These are phyloP conservation scores for Hypomesus transpacificus DNA, from an alignment of 2,113 vertebrate genomes.

Conservation along the genomic window DNA sequence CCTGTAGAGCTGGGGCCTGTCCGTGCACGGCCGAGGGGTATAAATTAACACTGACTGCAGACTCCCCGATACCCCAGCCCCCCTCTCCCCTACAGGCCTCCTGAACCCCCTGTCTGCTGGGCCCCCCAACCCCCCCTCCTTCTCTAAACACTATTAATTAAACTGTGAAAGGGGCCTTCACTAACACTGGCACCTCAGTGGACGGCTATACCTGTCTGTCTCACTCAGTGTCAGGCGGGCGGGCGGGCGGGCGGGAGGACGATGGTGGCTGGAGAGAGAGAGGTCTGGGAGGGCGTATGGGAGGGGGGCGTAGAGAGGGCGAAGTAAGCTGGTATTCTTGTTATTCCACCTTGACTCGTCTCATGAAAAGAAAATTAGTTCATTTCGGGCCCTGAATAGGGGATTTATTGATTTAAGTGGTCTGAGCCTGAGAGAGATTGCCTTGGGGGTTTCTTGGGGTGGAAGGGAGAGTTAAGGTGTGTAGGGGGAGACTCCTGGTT, in stretches of 20 bases:
- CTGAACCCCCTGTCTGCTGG: conserved; percentile 57
- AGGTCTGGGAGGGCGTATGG: conserved; percentile 29
- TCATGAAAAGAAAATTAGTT: conserved; percentile 66
- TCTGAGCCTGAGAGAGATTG: conserved; percentile 54
- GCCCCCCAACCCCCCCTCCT: conserved; percentile 43
- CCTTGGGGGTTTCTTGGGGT: conserved; percentile 40
- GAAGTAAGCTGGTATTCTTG: conserved; percentile 15
- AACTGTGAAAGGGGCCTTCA: conserved; percentile 77
- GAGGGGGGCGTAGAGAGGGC: conserved; percentile 35
- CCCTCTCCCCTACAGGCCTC: conserved; percentile 31
- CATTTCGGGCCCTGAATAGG: conserved; percentile 57
- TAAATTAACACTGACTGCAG: conserved; percentile 69
- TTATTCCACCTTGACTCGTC: conserved; percentile 57
- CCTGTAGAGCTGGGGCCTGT: conserved; percentile 63
- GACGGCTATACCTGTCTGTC: conserved; percentile 68
- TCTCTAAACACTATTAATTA: conserved; percentile 76
- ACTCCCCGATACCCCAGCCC: background rate
- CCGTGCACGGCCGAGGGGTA: conserved; percentile 61
- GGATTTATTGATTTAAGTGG: conserved; percentile 70
- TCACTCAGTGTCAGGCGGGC: conserved; percentile 64
- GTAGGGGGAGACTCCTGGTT: conserved; percentile 42
- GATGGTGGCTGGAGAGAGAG: conserved; percentile 21
- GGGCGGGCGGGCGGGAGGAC: conserved; percentile 37
- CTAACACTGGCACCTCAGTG: conserved; percentile 65
- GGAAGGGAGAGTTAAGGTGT: conserved; percentile 38